Conservation (phyloP, 1,140 invertebrate genomes). For the Drosophila tani region DNA sequence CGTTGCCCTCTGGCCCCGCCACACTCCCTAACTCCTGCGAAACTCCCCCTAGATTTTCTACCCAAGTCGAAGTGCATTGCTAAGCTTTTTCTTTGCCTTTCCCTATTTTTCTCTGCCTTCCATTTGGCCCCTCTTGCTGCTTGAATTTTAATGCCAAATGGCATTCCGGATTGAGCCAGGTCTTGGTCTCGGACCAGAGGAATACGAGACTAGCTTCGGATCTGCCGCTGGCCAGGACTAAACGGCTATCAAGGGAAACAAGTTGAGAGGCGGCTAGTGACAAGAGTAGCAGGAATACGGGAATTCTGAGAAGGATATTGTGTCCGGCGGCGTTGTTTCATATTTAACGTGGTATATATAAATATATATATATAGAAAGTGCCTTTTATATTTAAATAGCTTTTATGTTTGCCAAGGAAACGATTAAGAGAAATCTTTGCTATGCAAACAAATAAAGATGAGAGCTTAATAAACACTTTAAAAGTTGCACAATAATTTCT, state of each 20-base stretch:
- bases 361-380: conserved; percentile 8
- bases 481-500: not conserved
- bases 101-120: conserved; percentile 12
- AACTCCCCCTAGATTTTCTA: not conserved
- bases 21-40: not conserved
- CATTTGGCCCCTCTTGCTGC: conserved; percentile 34
- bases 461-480: not conserved
- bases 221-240: conserved; percentile 59
- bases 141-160: conserved; percentile 71
- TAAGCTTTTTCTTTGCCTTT: conserved; percentile 50
- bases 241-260: conserved; percentile 52
- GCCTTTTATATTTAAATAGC: conserved; percentile 22
- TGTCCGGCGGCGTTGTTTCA: conserved; percentile 25
- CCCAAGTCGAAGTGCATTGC: conserved; percentile 46
- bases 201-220: conserved; percentile 31
- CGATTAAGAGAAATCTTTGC: not conserved
- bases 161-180: conserved; percentile 50
- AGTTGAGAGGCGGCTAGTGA: conserved; percentile 37
- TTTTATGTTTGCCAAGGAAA: not conserved
- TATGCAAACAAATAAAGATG: not conserved
- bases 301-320: conserved; percentile 24
- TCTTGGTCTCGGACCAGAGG: conserved; percentile 32
- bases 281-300: conserved; percentile 25
- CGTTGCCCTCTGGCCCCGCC: conserved; percentile 38
- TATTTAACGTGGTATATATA: conserved; percentile 18